phyloP scores from a whole-genome alignment of 2,113 vertebrate genomes.

The Rhizomys pruinosus region DNA sequence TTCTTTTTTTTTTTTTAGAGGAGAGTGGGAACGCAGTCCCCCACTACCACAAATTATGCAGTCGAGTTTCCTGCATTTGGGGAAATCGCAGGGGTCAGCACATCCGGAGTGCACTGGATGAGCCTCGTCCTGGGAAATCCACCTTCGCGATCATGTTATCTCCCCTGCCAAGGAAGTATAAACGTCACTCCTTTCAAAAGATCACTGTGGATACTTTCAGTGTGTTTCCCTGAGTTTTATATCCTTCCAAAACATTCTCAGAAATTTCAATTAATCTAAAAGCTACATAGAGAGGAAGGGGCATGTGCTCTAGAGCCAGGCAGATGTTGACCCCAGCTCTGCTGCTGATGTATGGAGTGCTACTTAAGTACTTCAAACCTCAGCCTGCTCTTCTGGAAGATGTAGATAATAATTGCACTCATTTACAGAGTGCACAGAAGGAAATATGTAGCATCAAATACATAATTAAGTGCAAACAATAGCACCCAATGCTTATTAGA shows the following conservation, averaged over 20 bases:
- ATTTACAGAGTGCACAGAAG: background rate
- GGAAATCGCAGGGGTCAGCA: no score
- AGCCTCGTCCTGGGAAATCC: no score
- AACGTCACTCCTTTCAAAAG: constrained; percentile 27
- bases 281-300: background rate
- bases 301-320: background rate
- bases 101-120: no score
- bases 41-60: no score
- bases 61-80: no score
- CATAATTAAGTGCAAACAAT: constrained; percentile 19
- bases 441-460: background rate
- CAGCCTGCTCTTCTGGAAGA: background rate
- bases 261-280: constrained; percentile 51
- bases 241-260: background rate
- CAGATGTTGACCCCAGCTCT: background rate
- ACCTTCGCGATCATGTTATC: no score
- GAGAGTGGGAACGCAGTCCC: no score
- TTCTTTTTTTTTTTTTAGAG: no score
- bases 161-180: no score
- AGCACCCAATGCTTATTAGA: background rate
- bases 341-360: background rate
- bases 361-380: background rate
- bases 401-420: background rate
- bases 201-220: background rate
- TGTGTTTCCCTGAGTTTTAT: background rate